Percentiles rank a stretch among this genome's conserved stretches.
phyloP scores from a whole-genome alignment of 2,888 invertebrate species.

The Nezara viridula region DNA sequence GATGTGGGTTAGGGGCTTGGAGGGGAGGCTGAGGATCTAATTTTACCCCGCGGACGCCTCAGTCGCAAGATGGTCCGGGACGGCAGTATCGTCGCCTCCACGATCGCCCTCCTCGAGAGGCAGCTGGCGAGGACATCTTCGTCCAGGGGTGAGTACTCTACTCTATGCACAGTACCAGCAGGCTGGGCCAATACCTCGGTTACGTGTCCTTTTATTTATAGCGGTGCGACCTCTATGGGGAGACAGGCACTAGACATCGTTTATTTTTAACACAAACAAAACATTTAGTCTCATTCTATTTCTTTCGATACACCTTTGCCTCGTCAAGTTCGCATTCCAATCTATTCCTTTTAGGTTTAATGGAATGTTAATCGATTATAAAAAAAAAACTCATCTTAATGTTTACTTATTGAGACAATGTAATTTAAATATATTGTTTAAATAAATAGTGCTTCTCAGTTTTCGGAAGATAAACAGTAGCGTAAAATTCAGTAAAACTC shows the following conservation, averaged over 20 bases:
- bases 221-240: not conserved
- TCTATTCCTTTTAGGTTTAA: not conserved
- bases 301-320: not conserved
- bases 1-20: conserved; percentile 9
- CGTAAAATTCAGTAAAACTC: no score
- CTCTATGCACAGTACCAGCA: not conserved
- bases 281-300: conserved; percentile 13
- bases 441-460: no score
- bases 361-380: not conserved
- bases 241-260: not conserved
- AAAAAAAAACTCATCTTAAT: not conserved
- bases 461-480: not conserved
- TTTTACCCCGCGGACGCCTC: conserved; percentile 67
- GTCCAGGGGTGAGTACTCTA: conserved; percentile 43
- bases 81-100: conserved; percentile 74
- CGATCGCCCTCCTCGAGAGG: conserved; percentile 71
- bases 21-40: conserved; percentile 50
- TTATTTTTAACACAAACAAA: conserved; percentile 32
- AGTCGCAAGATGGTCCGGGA: conserved; percentile 69
- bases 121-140: conserved; percentile 66
- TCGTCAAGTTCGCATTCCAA: not conserved
- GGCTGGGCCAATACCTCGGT: not conserved
- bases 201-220: not conserved
- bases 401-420: not conserved
- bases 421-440: no score